A percentile compares a stretch with the other conserved stretches of the same genome.
Evolutionary conservation across 2,888 invertebrate genomes (phyloP).

Genomic region (Acleris laterana): DNA sequence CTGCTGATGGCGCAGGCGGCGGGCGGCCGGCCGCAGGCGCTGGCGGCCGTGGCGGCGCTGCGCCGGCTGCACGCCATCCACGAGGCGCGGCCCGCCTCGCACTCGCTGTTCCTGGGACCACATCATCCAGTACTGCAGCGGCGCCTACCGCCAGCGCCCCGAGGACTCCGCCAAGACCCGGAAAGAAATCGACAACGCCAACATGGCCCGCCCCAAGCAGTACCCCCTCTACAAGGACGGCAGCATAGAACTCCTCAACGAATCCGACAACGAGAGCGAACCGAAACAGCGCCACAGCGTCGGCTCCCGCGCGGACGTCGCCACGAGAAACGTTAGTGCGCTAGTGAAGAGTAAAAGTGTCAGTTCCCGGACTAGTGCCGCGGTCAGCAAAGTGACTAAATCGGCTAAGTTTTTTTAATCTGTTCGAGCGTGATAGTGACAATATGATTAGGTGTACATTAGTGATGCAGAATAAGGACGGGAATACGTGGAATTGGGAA

Average conservation of each 20-base stretch:
- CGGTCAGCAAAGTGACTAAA: conserved; percentile 71
- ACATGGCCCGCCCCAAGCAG: conserved; percentile 61
- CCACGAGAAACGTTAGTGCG: conserved; percentile 74
- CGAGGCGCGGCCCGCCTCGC: conserved; percentile 91
- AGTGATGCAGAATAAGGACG: conserved; percentile 91
- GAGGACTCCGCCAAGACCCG: conserved; percentile 66
- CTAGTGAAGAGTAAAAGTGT: conserved; percentile 80
- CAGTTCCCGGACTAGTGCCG: conserved; percentile 72
- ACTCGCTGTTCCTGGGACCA: conserved; percentile 92
- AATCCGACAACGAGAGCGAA: conserved; percentile 72
- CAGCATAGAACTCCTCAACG: conserved; percentile 72
- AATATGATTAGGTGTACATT: conserved; percentile 91
- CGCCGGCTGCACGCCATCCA: conserved; percentile 91
- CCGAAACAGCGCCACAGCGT: conserved; percentile 74
- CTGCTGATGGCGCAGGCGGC: conserved; percentile 92
- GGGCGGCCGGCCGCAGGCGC: conserved; percentile 90
- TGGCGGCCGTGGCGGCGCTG: conserved; percentile 92
- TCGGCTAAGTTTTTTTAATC: conserved; percentile 77
- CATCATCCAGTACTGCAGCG: conserved; percentile 86
- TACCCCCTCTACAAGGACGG: conserved; percentile 59
- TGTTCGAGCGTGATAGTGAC: conserved; percentile 86
- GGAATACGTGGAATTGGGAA: conserved; percentile 96
- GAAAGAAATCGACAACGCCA: conserved; percentile 74
- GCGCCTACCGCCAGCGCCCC: conserved; percentile 63
- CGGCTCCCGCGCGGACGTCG: conserved; percentile 73